Base-by-base conservation (phyloP, 92 coral and sea anemone species). In the Porites divaricata region DNA sequence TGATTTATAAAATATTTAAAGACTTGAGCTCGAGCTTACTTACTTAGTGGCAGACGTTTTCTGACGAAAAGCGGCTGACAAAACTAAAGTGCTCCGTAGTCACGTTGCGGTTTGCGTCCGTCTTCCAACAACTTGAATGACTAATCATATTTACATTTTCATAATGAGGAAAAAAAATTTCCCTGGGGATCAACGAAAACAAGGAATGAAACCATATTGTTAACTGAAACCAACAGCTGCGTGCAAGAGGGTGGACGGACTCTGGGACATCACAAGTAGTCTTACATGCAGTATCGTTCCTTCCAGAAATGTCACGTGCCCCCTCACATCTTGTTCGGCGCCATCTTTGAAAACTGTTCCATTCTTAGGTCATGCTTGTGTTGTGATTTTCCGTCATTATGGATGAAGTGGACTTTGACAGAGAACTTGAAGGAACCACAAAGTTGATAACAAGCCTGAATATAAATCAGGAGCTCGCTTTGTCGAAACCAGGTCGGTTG, bases 291-390 rank as follows among this genome's bases (percentile, higher is more conserved):
- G 45, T 35, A 35, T 6, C 45, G 4, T 35, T 35, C 4, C 5
- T 35, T 35, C 45, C 45, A 35, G 4, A 35, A 35, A 3, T 35
- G 45, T 35, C 45, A 35, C 45, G 45, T 35, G 45, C 45, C 45
- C 45, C 5, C 5, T 35, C 45, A 35, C 6, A 35, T 35, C 45
- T 66, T 24, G 17, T 66, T 57, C 2, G 78, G 78, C 78, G 78
- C 78, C 78, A 74, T 74, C 64, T 74, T 74, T 54, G n/a, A 73
- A 75, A 75, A n/a, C 35, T 59, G 80, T 62, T 62, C 80, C 15
- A 71, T 58, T 56, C 15, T 2, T 9, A 12, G 59, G 59, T 15
- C 59, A 54, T 54, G 59, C 59, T 8, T 54, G 14, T 54, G 12
- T 54, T 54, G 14, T 54, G 59, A 14, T 71, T 71, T 19, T 19